Conservation (phyloP, 2,888 invertebrate species). For the Coecobrya sp. region DNA sequence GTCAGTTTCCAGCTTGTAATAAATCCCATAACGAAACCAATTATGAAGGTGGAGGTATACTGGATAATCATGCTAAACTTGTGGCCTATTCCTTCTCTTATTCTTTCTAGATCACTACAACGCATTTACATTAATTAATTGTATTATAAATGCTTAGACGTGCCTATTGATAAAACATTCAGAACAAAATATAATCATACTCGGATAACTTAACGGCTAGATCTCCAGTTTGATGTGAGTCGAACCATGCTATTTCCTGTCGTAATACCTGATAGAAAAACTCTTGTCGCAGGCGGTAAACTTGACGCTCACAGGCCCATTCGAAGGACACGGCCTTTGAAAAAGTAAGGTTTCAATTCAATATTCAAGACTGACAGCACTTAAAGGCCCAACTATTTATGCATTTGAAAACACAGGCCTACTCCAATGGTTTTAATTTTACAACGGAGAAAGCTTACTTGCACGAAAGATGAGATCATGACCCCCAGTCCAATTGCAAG, state of each 20-base stretch:
- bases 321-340: slow-evolving; percentile 87
- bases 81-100: slow-evolving; percentile 89
- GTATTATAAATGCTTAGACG: not conserved
- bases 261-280: slow-evolving; percentile 88
- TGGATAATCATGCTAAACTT: slow-evolving; percentile 88
- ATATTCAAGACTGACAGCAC: not conserved
- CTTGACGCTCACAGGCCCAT: slow-evolving; percentile 88
- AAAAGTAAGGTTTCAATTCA: not conserved
- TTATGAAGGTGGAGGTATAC: slow-evolving; percentile 88
- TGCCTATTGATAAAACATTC: too few species aligned
- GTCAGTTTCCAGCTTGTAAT: slow-evolving; percentile 89
- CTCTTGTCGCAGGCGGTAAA: slow-evolving; percentile 87
- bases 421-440: not conserved
- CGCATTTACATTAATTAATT: slow-evolving; percentile 69
- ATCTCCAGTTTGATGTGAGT: slow-evolving; percentile 88
- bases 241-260: slow-evolving; percentile 88
- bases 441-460: slow-evolving; percentile 86
- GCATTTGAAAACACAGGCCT: too few species aligned
- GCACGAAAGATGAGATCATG: slow-evolving; percentile 88
- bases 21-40: slow-evolving; percentile 88
- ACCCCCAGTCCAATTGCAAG: slow-evolving; percentile 88
- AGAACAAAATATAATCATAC: slow-evolving; percentile 87
- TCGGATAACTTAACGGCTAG: slow-evolving; percentile 89
- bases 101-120: slow-evolving; percentile 89
- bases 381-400: not conserved